Conservation (phyloP, 1,140 invertebrate genomes). For the Drosophila mojavensis region DNA sequence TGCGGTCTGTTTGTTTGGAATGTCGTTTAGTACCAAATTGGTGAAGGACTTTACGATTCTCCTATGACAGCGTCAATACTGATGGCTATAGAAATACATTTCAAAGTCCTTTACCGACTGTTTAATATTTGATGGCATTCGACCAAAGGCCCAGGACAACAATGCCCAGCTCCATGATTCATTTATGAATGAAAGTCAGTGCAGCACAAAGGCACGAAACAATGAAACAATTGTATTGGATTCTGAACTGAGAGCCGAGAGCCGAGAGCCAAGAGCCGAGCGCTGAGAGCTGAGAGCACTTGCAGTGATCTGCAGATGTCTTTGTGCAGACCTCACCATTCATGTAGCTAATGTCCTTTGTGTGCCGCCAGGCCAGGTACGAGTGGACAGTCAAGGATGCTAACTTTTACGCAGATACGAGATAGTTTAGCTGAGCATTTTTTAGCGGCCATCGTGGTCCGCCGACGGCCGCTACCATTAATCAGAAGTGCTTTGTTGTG, state of each 20-base stretch:
- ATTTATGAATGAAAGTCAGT: constrained; percentile 77
- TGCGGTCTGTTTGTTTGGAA: constrained; percentile 30
- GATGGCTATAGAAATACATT: constrained; percentile 48
- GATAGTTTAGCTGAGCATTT: constrained; percentile 25
- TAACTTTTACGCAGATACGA: constrained; percentile 15
- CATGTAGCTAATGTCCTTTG: constrained; percentile 39
- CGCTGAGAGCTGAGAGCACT: constrained; percentile 58
- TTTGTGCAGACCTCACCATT: constrained; percentile 37
- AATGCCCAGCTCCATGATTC: constrained; percentile 52
- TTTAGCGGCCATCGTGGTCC: constrained; percentile 54
- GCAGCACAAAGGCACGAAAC: constrained; percentile 53
- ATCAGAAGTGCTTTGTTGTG: constrained; percentile 59
- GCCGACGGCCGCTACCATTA: constrained; percentile 56
- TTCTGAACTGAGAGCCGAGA: no score
- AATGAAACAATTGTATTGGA: constrained; percentile 37
- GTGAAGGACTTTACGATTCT: constrained; percentile 20
- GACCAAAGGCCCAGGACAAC: constrained; percentile 36
- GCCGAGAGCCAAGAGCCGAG: no score
- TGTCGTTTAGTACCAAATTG: constrained; percentile 8
- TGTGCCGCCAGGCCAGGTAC: constrained; percentile 19
- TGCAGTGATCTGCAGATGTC: constrained; percentile 76
- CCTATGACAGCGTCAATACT: constrained; percentile 9
- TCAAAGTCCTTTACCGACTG: constrained; percentile 65
- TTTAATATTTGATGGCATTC: constrained; percentile 20
- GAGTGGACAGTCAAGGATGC: constrained; percentile 27